Percentiles rank a stretch among this genome's conserved stretches.
phyloP scores from a whole-genome alignment of 2,113 vertebrate genomes.

The Trematocara variabile region DNA sequence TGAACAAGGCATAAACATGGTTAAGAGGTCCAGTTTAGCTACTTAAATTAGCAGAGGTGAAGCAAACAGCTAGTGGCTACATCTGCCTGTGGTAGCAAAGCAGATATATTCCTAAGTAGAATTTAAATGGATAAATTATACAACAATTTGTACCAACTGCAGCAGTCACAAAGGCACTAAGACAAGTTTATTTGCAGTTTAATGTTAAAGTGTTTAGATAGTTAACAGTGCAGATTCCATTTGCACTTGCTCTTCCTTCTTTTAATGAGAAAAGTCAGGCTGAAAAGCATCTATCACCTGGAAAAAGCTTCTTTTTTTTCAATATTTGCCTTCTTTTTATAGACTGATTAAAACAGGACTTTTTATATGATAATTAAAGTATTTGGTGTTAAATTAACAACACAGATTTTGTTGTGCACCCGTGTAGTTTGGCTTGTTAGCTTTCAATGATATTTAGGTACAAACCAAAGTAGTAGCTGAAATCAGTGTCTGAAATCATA shows the following conservation, averaged over 20 bases:
- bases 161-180: neutral
- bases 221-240: neutral
- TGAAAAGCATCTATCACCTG: neutral
- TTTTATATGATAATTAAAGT: neutral
- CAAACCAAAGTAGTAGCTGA: neutral
- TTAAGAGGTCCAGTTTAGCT: neutral
- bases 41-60: neutral
- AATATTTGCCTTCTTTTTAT: accelerated
- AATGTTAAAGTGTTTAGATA: neutral
- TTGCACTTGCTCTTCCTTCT: neutral
- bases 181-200: neutral
- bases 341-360: neutral
- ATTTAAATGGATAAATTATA: neutral
- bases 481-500: neutral
- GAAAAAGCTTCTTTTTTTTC: accelerated
- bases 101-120: neutral
- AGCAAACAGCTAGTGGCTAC: neutral
- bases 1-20: neutral
- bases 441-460: neutral
- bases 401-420: accelerated
- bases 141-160: neutral
- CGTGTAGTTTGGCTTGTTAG: neutral
- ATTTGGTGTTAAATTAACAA: neutral
- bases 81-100: accelerated
- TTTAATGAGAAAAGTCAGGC: neutral